Evolutionary conservation across 2,113 vertebrate species (phyloP).

Genomic region (Brevimyrus niger): DNA sequence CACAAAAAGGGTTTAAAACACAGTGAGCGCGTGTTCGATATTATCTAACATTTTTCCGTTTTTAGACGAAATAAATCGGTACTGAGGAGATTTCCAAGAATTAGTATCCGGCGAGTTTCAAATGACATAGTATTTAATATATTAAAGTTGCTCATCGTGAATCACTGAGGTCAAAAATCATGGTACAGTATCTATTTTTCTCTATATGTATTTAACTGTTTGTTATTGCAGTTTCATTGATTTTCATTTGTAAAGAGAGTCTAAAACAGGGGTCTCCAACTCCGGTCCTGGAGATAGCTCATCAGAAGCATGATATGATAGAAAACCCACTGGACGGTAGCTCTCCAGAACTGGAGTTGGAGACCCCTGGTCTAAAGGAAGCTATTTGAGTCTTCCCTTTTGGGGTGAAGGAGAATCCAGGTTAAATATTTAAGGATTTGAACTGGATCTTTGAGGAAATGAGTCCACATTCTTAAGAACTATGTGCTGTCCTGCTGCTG

Average conservation of each 20-base stretch:
- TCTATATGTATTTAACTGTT: background rate
- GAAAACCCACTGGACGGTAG: too few relatives aligned
- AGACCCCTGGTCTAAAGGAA: background rate
- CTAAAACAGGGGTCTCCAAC: background rate
- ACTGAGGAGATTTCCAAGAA: background rate
- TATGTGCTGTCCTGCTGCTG: background rate
- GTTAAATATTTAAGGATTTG: background rate
- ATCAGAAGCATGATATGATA: too few relatives aligned
- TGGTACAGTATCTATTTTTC: background rate
- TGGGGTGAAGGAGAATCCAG: background rate
- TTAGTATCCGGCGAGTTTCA: background rate
- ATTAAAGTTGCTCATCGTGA: background rate
- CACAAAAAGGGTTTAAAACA: background rate
- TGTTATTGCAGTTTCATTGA: background rate
- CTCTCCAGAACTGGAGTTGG: too few relatives aligned
- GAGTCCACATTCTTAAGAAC: background rate
- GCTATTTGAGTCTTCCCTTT: background rate
- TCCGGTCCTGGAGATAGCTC: too few relatives aligned
- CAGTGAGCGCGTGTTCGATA: background rate
- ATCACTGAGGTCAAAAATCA: background rate
- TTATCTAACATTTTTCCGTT: background rate
- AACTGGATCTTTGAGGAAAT: background rate
- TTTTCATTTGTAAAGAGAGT: background rate
- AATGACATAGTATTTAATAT: background rate
- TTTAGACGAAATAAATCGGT: background rate